Conservation (phyloP, 2,888 invertebrate species). For the Bruchidius siliquastri region DNA sequence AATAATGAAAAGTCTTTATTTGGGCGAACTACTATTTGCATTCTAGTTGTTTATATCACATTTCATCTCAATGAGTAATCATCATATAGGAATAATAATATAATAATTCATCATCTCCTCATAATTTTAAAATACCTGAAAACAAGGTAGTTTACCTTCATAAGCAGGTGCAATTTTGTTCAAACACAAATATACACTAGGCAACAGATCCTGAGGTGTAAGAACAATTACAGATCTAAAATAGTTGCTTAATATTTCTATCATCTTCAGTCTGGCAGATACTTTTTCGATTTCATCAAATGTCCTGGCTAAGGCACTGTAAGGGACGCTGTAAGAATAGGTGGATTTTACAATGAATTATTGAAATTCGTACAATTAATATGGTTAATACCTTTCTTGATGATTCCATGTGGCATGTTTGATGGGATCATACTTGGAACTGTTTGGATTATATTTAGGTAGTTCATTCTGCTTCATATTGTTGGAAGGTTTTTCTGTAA, state of each 20-base stretch:
- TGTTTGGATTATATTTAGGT: slow-evolving; percentile 62
- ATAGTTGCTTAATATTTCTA: slow-evolving; percentile 88
- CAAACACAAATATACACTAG: slow-evolving; percentile 90
- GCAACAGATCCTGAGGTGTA: slow-evolving; percentile 83
- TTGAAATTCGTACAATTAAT: neutral
- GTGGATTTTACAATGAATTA: slow-evolving; percentile 4
- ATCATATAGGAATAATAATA: no score
- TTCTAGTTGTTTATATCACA: no score
- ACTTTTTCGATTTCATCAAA: slow-evolving; percentile 85
- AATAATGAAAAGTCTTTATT: no score
- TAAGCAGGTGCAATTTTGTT: slow-evolving; percentile 95
- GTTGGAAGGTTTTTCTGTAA: neutral
- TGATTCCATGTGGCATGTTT: slow-evolving; percentile 76
- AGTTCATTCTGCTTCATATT: slow-evolving; percentile 3
- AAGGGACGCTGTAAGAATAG: slow-evolving; percentile 70
- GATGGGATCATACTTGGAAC: slow-evolving; percentile 74
- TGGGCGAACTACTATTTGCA: no score
- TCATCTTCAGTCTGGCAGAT: slow-evolving; percentile 80
- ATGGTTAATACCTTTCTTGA: slow-evolving; percentile 60
- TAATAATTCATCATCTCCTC: no score
- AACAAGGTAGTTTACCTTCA: slow-evolving; percentile 60
- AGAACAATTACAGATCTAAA: slow-evolving; percentile 85
- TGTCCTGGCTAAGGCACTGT: slow-evolving; percentile 85
- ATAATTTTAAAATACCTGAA: neutral
- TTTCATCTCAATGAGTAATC: no score